phyloP scores from a whole-genome alignment of 1,140 invertebrate genomes.

The Eubasilissa regina region DNA sequence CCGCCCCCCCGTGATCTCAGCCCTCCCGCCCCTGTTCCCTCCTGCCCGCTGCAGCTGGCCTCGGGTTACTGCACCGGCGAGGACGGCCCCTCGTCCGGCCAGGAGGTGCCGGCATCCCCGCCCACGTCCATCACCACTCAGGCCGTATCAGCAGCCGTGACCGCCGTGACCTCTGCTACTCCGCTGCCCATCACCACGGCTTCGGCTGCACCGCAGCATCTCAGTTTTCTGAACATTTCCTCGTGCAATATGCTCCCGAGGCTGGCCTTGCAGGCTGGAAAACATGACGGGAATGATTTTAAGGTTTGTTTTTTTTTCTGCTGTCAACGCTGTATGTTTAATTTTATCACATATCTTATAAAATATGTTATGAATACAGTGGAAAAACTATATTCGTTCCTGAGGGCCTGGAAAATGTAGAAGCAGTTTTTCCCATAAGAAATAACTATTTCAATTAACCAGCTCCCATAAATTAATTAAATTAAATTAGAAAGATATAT shows the following conservation, averaged over 20 bases:
- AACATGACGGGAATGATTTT: slow-evolving; percentile 27
- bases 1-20: slow-evolving; percentile 11
- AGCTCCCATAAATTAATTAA: no score
- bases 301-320: slow-evolving; percentile 23
- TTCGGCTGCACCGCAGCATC: neutral
- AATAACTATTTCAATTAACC: no score
- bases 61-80: neutral
- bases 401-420: neutral
- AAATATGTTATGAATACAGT: no score
- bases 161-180: slow-evolving; percentile 12
- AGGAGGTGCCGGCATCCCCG: neutral
- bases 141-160: slow-evolving; percentile 26
- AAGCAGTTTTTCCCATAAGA: no score
- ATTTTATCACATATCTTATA: no score
- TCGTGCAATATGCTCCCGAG: neutral
- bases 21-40: neutral
- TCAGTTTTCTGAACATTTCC: neutral
- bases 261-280: slow-evolving; percentile 19
- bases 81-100: neutral
- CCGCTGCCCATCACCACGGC: slow-evolving; percentile 34
- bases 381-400: no score
- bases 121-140: slow-evolving; percentile 32
- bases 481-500: no score
- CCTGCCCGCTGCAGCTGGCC: neutral
- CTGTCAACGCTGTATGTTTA: no score